phyloP scores from a whole-genome alignment of 2,888 invertebrate genomes.

The Cosmorhoe ocellata region DNA sequence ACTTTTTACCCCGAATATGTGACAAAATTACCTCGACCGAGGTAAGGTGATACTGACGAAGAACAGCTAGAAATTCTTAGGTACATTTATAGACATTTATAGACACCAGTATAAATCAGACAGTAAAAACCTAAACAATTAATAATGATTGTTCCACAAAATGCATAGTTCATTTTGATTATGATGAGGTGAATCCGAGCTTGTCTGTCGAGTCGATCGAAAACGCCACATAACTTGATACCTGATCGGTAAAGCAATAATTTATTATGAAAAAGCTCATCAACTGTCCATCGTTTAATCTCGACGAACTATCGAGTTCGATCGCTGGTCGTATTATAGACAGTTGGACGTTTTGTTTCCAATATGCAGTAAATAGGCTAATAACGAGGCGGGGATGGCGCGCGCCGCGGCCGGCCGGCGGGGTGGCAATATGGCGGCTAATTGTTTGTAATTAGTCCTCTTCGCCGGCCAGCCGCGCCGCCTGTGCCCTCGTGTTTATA shows the following conservation, averaged over 20 bases:
- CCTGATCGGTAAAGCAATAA: constrained; percentile 8
- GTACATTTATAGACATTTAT: too few relatives aligned
- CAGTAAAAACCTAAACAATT: too few relatives aligned
- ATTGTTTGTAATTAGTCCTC: constrained; percentile 74
- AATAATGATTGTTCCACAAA: background rate
- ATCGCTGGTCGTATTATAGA: constrained; percentile 38
- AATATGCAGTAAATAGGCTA: constrained; percentile 74
- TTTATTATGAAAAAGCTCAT: constrained; percentile 22
- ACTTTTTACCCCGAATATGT: too few relatives aligned
- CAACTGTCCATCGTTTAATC: constrained; percentile 15
- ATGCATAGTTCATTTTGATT: constrained; percentile 4
- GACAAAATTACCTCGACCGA: too few relatives aligned
- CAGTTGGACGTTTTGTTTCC: constrained; percentile 59
- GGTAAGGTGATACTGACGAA: too few relatives aligned
- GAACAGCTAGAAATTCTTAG: too few relatives aligned
- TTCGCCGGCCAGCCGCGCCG: constrained; percentile 41
- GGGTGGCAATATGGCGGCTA: constrained; percentile 62
- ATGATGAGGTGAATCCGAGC: constrained; percentile 2
- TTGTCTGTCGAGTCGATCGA: background rate
- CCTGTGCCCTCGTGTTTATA: constrained; percentile 56
- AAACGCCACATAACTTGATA: constrained; percentile 4
- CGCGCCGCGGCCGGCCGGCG: constrained; percentile 40
- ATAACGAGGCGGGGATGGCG: constrained; percentile 44
- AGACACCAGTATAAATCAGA: too few relatives aligned
- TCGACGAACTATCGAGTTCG: constrained; percentile 6